Percentiles rank a stretch among this genome's conserved stretches.
phyloP scores from a whole-genome alignment of 1,140 invertebrate species.

The Trichoplusia ni region DNA sequence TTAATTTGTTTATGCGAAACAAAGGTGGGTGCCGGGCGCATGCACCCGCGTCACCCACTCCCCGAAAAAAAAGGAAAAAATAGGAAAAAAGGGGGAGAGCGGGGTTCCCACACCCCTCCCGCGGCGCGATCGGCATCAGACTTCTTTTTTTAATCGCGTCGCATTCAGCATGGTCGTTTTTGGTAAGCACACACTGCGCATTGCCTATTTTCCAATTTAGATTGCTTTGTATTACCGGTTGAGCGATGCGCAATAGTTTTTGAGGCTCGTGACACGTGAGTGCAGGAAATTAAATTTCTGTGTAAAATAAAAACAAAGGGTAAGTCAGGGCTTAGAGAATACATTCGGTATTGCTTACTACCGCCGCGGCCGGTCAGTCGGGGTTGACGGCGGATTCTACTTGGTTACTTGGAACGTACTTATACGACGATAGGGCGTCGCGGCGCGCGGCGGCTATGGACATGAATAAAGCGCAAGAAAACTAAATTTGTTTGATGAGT shows the following conservation, averaged over 20 bases:
- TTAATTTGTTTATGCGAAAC: slow-evolving; percentile 82
- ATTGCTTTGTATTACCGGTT: slow-evolving; percentile 81
- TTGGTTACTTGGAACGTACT: too few species aligned
- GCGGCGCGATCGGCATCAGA: slow-evolving; percentile 78
- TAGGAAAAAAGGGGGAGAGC: slow-evolving; percentile 63
- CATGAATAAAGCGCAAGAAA: too few species aligned
- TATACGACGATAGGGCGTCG: too few species aligned
- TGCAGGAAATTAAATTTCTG: slow-evolving; percentile 75
- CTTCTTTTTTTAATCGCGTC: slow-evolving; percentile 82
- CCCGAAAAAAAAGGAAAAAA: slow-evolving; percentile 78
- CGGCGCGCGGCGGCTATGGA: too few species aligned
- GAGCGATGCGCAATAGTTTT: slow-evolving; percentile 81
- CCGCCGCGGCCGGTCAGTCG: neutral
- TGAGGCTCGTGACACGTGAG: slow-evolving; percentile 75
- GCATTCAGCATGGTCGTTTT: slow-evolving; percentile 78
- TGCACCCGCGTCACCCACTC: slow-evolving; percentile 77
- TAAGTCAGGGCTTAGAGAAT: neutral
- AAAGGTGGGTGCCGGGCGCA: slow-evolving; percentile 79
- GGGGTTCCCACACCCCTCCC: slow-evolving; percentile 58
- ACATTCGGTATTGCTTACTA: slow-evolving; percentile 5
- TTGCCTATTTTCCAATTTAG: slow-evolving; percentile 81
- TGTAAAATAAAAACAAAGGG: slow-evolving; percentile 62
- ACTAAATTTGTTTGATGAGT: too few species aligned
- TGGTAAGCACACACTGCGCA: slow-evolving; percentile 81
- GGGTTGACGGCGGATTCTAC: too few species aligned